These are phyloP conservation scores for Blastobasis lacticolella DNA, from an alignment of 2,888 invertebrate genomes.

Conservation along the genomic window DNA sequence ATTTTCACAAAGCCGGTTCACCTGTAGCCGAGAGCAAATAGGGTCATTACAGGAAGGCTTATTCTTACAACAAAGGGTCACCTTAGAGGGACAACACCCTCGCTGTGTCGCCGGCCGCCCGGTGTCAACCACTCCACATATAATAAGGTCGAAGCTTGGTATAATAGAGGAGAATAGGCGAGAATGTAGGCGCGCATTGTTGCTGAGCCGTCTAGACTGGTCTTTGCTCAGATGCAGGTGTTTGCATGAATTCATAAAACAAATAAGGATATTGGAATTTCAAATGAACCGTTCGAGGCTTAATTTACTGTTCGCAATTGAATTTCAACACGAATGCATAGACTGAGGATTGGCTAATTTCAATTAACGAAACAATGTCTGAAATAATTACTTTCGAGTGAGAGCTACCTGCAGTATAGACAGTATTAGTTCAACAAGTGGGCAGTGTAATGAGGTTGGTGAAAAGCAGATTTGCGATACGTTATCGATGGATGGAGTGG, in stretches of 20 bases:
- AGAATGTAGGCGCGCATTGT: conserved; percentile 27
- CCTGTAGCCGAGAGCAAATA: background rate
- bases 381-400: too few species aligned
- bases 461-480: background rate
- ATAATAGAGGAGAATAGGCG: conserved; percentile 24
- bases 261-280: conserved; percentile 13
- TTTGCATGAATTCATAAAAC: conserved; percentile 21
- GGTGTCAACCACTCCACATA: conserved; percentile 17
- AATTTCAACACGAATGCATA: too few species aligned
- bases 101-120: background rate
- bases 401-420: too few species aligned
- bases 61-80: background rate
- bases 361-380: too few species aligned
- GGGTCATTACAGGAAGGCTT: background rate
- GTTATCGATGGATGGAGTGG: conserved; percentile 1
- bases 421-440: too few species aligned
- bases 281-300: background rate
- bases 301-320: background rate
- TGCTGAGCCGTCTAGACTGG: conserved; percentile 53
- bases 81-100: background rate
- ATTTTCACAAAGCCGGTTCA: background rate
- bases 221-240: conserved; percentile 51
- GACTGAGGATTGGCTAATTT: too few species aligned
- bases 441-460: too few species aligned
- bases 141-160: conserved; percentile 29